Percentiles rank a stretch among this genome's conserved stretches.
Evolutionary conservation across 1,140 invertebrate species (phyloP).

Genomic region (Drosophila ercepeae): DNA sequence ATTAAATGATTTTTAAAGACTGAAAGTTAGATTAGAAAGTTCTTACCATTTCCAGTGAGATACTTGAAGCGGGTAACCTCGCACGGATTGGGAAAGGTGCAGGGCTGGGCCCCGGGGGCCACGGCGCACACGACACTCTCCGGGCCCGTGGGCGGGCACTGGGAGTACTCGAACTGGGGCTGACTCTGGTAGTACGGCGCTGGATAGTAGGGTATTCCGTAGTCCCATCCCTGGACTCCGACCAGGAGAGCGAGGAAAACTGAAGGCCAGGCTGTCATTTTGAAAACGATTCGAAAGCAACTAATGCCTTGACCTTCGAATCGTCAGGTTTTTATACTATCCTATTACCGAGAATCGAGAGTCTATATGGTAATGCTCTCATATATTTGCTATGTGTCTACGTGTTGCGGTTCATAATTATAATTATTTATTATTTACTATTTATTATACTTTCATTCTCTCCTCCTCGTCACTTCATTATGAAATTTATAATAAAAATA

Average conservation of each 20-base stretch:
- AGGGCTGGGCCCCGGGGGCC: constrained; percentile 1
- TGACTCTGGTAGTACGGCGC: constrained; percentile 15
- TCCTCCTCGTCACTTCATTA: constrained; percentile 21
- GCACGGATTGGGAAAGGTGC: constrained; percentile 54
- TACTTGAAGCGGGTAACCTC: constrained; percentile 38
- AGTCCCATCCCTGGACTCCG: constrained; percentile 21
- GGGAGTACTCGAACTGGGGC: constrained; percentile 12
- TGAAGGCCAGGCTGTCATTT: constrained; percentile 35
- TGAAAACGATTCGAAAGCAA: constrained; percentile 33
- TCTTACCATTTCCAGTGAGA: constrained; percentile 33
- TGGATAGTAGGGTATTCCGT: constrained; percentile 14
- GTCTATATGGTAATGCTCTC: constrained; percentile 23
- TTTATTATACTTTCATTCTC: constrained; percentile 22
- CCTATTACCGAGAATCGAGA: neutral
- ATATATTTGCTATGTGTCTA: constrained; percentile 62
- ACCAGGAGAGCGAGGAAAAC: constrained; percentile 20
- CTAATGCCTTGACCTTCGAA: constrained; percentile 42
- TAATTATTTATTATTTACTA: constrained; percentile 14
- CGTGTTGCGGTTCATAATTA: constrained; percentile 43
- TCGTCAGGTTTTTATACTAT: constrained; percentile 59
- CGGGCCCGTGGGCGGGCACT: constrained; percentile 8
- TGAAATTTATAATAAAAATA: constrained; percentile 25
- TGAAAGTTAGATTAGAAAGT: neutral
- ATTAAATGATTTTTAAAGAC: too few species aligned
- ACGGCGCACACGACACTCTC: constrained; percentile 44